Percentiles rank a stretch among this genome's conserved stretches.
phyloP scores from a whole-genome alignment of 2,888 invertebrate genomes.

The Agrotis segetum region DNA sequence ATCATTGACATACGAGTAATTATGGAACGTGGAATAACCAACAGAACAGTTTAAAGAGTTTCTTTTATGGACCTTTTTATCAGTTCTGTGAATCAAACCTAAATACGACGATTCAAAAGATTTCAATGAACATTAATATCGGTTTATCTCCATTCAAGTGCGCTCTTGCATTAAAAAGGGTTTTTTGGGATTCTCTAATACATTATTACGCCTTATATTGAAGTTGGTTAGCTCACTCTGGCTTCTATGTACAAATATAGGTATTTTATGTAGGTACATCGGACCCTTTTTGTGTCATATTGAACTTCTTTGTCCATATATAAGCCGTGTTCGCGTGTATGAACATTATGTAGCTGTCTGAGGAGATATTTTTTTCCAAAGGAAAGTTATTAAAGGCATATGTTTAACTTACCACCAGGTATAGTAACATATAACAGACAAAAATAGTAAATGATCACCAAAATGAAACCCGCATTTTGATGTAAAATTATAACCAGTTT shows the following conservation, averaged over 20 bases:
- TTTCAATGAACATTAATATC: neutral
- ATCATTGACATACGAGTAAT: too few relatives aligned
- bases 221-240: neutral
- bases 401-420: too few relatives aligned
- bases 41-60: too few relatives aligned
- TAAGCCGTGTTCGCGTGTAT: slow-evolving; percentile 5
- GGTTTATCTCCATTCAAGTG: slow-evolving; percentile 25
- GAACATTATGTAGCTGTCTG: slow-evolving; percentile 4
- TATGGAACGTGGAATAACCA: too few relatives aligned
- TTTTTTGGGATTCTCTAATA: slow-evolving; percentile 26
- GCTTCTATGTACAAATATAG: neutral
- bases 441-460: too few relatives aligned
- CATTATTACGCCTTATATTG: slow-evolving; percentile 24
- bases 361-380: neutral
- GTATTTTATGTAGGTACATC: neutral
- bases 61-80: too few relatives aligned
- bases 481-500: too few relatives aligned
- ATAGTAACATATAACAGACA: too few relatives aligned
- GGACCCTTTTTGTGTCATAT: neutral
- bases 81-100: neutral
- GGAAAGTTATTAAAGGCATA: neutral
- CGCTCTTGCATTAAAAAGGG: slow-evolving; percentile 33
- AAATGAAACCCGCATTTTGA: too few relatives aligned
- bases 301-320: neutral
- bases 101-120: neutral